phyloP scores from a whole-genome alignment of 1,140 invertebrate species.

The Macrobrachium nipponense region DNA sequence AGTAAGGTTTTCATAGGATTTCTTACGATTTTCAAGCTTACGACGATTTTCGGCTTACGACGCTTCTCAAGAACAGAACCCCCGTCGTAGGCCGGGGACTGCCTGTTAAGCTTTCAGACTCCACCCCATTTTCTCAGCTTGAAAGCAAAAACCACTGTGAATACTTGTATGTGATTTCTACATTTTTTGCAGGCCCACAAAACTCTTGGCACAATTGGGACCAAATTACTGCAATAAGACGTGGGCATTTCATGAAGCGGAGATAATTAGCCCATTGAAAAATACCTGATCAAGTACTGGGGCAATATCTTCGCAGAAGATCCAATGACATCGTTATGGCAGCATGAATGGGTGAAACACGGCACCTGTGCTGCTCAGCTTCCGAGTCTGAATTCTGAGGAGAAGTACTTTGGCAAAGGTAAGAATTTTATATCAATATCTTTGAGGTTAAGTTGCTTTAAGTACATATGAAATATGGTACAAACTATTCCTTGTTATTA shows the following conservation, averaged over 20 bases:
- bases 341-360: constrained; percentile 88
- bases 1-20: no score
- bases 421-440: background rate
- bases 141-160: background rate
- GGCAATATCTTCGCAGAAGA: constrained; percentile 77
- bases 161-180: background rate
- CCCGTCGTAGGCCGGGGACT: no score
- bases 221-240: constrained; percentile 79
- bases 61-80: no score
- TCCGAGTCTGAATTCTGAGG: constrained; percentile 74
- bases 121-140: background rate
- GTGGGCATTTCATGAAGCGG: constrained; percentile 74
- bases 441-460: background rate
- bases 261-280: constrained; percentile 73
- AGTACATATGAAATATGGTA: background rate
- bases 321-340: constrained; percentile 77
- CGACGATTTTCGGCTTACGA: no score
- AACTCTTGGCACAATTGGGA: constrained; percentile 76
- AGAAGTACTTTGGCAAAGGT: constrained; percentile 77
- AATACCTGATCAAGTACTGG: constrained; percentile 78
- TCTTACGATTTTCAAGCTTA: no score
- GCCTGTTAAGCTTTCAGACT: no score
- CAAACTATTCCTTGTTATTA: background rate
- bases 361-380: constrained; percentile 81
- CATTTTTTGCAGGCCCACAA: constrained; percentile 74